Evolutionary conservation across 2,797 vertebrate genomes (phyloP), one percentile per base, ranked within the genome.

Genomic region (Myripristis murdjan): DNA sequence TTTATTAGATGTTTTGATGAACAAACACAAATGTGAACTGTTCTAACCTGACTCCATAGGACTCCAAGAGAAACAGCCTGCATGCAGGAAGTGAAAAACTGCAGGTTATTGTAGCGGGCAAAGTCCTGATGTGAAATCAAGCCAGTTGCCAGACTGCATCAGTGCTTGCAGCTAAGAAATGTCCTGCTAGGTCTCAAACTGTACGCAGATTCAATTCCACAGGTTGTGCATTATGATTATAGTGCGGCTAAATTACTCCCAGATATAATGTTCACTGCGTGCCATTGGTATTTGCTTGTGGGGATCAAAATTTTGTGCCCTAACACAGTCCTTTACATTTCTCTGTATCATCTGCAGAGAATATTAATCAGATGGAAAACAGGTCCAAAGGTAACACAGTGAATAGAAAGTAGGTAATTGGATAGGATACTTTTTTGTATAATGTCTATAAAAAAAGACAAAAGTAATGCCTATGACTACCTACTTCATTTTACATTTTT

Each of bases 311-410:
- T 12, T 18, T 10, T 18, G 15, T 59, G 49, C 48, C 49, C 33
- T 35, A 9, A 9, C 8, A 8, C 33, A 35, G 44, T 22, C 6
- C 37, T 58, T 23, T 37, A 47, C 28, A 23, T 44, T 33, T 26
- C 0, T 1, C 35, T 51, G 37, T 22, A 57, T 80, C 73, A 64
- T 58, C 64, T 73, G 70, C 70, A 65, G 15, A 56, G 24, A n/a
- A 24, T 43, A 71, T 78, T 41, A 60, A 37, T 20, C 33, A 47
- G 20, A 58, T 20, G 33, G 31, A 23, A 60, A 62, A 53, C 37
- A 39, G 28, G 33, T 14, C 12, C 4, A 20, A 51, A 12, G n/a
- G 1, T 12, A 15, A 4, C 22, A 6, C 7, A 22, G 14, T 8
- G 44, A 5, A 24, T 35, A 53, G n/a, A 4, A 20, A 46, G 4